Base-by-base conservation (phyloP, 2,113 vertebrate genomes). In the Ciconia stormi region DNA sequence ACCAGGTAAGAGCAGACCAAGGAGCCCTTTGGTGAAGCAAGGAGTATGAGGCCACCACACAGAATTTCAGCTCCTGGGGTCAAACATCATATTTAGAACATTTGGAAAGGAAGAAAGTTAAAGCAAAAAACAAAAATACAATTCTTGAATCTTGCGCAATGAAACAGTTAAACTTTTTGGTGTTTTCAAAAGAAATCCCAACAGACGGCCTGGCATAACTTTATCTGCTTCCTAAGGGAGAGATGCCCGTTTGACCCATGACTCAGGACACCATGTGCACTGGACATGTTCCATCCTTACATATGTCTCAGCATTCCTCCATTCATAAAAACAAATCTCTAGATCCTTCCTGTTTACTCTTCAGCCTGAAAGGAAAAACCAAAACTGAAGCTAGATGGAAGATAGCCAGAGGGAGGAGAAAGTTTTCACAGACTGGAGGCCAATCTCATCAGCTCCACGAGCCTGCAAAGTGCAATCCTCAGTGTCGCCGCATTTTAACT, bases 401-500 rank as follows among this genome's bases (percentile, higher is more conserved):
- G 95, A 97, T 79, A 97, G 96, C 95, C 82, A 93, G 91, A 96
- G 96, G 95, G 96, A 96, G 59, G 19, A 93, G 94, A 90, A 92
- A 97, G 83, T 97, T 97, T 97, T 96, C 97, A 96, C 97, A 89
- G 94, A 94, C 94, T 93, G 91, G 95, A 71, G 84, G 82, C 96
- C 89, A 61, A 93, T 95, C 84, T 93, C 95, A 78, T 84, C 82
- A 95, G 93, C 97, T 96, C 82, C 63, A 22, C 2, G 46, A 96
- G 96, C 95, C 89, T 10, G 63, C 90, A 44, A 82, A 90, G 90
- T 77, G 69, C 95, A 69, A 88, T 87, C 88, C 95, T 99, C 98
- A 99, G 94, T 99, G 99, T 66, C 99, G 99, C 93, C 99, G 98
- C 99, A 99, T 99, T 98, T 99, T 99, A 58, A 99, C 99, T 97